Percentiles rank a stretch among this genome's conserved stretches.
phyloP scores from a whole-genome alignment of 2,888 invertebrate genomes.

The Meteorus colon region DNA sequence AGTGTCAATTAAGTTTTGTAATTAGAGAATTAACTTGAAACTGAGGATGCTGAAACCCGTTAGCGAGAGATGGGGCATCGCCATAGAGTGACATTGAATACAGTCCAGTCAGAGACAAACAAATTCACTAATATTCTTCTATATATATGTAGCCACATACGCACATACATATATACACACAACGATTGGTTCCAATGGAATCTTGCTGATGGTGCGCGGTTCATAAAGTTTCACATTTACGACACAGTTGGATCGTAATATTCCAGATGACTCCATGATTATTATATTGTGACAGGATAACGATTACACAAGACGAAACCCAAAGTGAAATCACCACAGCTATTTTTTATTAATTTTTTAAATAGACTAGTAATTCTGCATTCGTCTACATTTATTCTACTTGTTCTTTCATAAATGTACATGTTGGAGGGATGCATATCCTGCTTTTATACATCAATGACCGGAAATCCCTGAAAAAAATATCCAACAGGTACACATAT shows the following conservation, averaged over 20 bases:
- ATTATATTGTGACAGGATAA: conserved; percentile 48
- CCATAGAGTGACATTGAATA: neutral
- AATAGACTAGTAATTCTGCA: neutral
- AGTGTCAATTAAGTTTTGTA: neutral
- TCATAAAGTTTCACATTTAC: conserved; percentile 25
- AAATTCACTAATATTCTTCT: neutral
- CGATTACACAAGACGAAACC: conserved; percentile 33
- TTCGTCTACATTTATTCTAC: neutral
- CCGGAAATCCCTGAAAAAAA: neutral
- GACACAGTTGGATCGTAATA: conserved; percentile 60
- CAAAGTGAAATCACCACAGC: neutral
- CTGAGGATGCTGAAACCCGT: neutral
- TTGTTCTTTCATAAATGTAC: neutral
- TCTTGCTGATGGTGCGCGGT: conserved; percentile 16
- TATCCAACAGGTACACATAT: neutral
- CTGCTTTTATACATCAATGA: neutral
- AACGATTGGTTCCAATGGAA: conserved; percentile 20
- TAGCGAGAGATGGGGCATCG: neutral
- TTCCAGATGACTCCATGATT: conserved; percentile 68
- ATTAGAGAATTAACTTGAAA: neutral
- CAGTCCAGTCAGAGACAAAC: neutral
- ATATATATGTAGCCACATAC: neutral
- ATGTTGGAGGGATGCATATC: too few species aligned
- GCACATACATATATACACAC: neutral
- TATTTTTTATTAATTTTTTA: conserved; percentile 23